phyloP scores from a whole-genome alignment of 2,797 vertebrate species.

The Sphaeramia orbicularis region DNA sequence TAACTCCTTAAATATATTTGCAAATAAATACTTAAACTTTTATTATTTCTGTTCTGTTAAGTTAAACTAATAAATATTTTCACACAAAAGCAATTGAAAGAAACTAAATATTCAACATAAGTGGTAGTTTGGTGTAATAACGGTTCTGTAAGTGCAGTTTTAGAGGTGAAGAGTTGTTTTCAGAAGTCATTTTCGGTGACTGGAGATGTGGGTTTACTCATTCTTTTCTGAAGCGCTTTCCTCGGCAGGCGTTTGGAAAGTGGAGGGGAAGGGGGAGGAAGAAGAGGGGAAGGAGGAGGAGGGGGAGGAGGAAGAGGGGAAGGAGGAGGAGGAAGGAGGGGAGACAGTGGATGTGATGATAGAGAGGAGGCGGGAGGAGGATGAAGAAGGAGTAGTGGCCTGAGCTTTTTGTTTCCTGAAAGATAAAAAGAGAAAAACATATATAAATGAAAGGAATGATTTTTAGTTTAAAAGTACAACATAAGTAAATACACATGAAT shows the following conservation, averaged over 20 bases:
- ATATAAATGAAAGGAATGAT: not conserved
- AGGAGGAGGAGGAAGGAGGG: not conserved
- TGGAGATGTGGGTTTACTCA: not conserved
- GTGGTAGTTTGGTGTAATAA: not conserved
- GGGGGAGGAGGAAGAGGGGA: not conserved
- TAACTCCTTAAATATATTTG: conserved; percentile 20
- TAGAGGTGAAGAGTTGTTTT: not conserved
- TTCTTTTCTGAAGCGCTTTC: not conserved
- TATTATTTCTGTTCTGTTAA: conserved; percentile 3
- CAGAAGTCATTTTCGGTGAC: not conserved
- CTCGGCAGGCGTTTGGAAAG: not conserved
- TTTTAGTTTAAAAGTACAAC: no score
- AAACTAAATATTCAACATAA: conserved; percentile 16
- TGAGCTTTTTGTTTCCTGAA: conserved; percentile 18
- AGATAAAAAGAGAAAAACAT: not conserved
- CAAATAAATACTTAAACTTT: conserved; percentile 34
- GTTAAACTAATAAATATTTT: conserved; percentile 45
- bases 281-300: not conserved
- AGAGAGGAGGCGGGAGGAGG: conserved; percentile 27
- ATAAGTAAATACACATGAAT: not conserved
- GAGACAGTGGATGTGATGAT: not conserved
- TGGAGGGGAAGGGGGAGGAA: not conserved
- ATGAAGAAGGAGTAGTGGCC: conserved; percentile 10
- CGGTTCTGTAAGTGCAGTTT: conserved; percentile 1
- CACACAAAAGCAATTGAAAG: conserved; percentile 1